Percentiles rank a stretch among this genome's conserved stretches.
These are phyloP conservation scores for Heterohyrax brucei DNA, from an alignment of 2,797 vertebrate genomes.

Conservation along the genomic window DNA sequence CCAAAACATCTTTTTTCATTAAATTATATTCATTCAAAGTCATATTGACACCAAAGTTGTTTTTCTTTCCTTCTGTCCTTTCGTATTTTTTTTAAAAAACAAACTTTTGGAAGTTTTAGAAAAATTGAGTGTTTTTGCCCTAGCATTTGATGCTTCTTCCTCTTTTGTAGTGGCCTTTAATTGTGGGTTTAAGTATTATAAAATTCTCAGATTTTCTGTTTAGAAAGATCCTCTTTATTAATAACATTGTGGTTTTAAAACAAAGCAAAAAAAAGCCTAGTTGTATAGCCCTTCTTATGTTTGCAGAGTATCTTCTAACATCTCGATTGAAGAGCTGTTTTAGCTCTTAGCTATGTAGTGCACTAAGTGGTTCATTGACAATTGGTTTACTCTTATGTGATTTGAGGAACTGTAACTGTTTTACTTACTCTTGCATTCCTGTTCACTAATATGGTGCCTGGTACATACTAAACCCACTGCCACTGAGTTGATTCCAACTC, in stretches of 20 bases:
- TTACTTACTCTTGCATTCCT: neutral
- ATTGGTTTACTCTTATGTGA: neutral
- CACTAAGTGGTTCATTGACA: too few species aligned
- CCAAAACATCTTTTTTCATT: neutral
- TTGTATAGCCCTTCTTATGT: neutral
- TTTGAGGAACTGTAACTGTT: neutral
- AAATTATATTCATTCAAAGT: neutral
- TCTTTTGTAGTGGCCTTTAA: neutral
- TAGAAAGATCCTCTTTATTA: neutral
- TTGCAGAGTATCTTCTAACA: neutral
- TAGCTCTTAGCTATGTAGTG: neutral
- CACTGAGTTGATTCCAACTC: too few species aligned
- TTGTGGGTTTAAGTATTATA: neutral
- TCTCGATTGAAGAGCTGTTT: neutral
- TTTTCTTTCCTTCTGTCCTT: conserved; percentile 1
- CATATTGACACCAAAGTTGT: neutral
- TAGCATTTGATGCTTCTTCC: neutral
- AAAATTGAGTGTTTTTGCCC: neutral
- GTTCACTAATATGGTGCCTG: neutral
- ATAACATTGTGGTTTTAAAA: neutral
- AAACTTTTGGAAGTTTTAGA: neutral
- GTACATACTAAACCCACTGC: neutral
- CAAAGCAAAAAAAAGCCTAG: neutral
- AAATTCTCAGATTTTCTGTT: conserved; percentile 12
- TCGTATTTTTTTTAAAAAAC: neutral